Base-by-base conservation (phyloP, 1,140 invertebrate species). In the Drosophila kurseongensis region DNA sequence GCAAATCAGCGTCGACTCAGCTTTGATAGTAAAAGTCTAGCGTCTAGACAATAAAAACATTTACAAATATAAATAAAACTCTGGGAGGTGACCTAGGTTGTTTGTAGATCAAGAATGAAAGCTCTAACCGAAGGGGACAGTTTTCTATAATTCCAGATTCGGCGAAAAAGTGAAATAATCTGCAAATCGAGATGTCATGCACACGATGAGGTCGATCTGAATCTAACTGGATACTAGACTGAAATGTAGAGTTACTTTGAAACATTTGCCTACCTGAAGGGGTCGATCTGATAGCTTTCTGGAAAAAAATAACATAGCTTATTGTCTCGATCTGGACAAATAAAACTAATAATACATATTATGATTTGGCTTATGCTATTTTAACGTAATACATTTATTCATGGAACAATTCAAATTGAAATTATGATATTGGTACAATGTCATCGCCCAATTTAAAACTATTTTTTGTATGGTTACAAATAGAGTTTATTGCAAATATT, bases 41-140 rank as follows among this genome's bases (percentile, higher is more conserved):
- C 45, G 50, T 40, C 23, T 59, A 6, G 4, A 27, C 29, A 40
- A 16, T 14, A 16, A 35, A 32, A 45, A 14, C 36, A 44, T 48
- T 50, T 12, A 41, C 10, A 65, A 42, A 27, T n/a, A 23, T 29
- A 57, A 57, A 35, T 27, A 41, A 16, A 40, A 36, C 50, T 47
- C 29, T 52, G 52, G 32, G 13, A 41, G 50, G 42, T 41, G 18
- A 42, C 16, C 23, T 65, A 66, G 73, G 73, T 77, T 77, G 65
- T 61, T 77, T 77, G 74, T 77, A 77, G 63, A 63, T 77, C 63
- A 77, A 57, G 57, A 77, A 35, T 18, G 5, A 38, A 55, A n/a
- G n/a, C n/a, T n/a, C n/a, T n/a, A n/a, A n/a, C n/a, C n/a, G n/a
- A n/a, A n/a, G n/a, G n/a, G n/a, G n/a, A n/a, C n/a, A n/a, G n/a